Conservation (phyloP, 2,113 vertebrate genomes). For the Dissostichus mawsoni region DNA sequence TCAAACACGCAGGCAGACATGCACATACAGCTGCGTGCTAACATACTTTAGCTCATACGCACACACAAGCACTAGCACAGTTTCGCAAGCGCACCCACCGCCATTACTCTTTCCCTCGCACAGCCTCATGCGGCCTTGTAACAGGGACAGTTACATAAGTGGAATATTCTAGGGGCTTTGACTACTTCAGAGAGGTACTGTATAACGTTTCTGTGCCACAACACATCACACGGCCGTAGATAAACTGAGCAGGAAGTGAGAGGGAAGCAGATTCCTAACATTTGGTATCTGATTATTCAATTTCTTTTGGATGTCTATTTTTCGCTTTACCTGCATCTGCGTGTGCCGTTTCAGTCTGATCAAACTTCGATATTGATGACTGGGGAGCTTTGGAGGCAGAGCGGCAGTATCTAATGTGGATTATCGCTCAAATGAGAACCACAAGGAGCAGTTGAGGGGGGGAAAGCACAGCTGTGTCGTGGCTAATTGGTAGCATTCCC, state of each 20-base stretch:
- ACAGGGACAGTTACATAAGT: slow-evolving; percentile 80
- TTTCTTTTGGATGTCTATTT: slow-evolving; percentile 22
- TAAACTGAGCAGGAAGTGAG: slow-evolving; percentile 34
- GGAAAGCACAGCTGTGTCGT: slow-evolving; percentile 70
- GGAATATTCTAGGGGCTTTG: slow-evolving; percentile 74
- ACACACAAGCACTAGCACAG: slow-evolving; percentile 14
- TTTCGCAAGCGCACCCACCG: slow-evolving; percentile 35
- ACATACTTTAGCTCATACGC: slow-evolving; percentile 32
- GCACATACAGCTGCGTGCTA: slow-evolving; percentile 34
- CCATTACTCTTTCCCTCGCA: slow-evolving; percentile 59
- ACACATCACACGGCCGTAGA: slow-evolving; percentile 60
- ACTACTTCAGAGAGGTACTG: slow-evolving; percentile 68
- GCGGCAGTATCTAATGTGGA: slow-evolving; percentile 56
- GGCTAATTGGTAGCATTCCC: slow-evolving; percentile 50
- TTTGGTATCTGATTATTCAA: slow-evolving; percentile 35
- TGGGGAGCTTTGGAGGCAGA: slow-evolving; percentile 45
- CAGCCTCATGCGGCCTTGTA: slow-evolving; percentile 56
- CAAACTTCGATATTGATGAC: slow-evolving; percentile 66
- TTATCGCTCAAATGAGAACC: slow-evolving; percentile 68
- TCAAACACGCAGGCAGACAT: slow-evolving; percentile 34
- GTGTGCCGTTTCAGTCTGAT: slow-evolving; percentile 19
- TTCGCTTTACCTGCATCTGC: slow-evolving; percentile 21
- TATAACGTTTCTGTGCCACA: slow-evolving; percentile 66
- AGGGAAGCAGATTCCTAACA: slow-evolving; percentile 31
- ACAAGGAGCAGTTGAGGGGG: slow-evolving; percentile 60